These are phyloP conservation scores for Geodia barretti DNA, from an alignment of 37 sponge, comb jelly and placozoan species.

Conservation along the genomic window DNA sequence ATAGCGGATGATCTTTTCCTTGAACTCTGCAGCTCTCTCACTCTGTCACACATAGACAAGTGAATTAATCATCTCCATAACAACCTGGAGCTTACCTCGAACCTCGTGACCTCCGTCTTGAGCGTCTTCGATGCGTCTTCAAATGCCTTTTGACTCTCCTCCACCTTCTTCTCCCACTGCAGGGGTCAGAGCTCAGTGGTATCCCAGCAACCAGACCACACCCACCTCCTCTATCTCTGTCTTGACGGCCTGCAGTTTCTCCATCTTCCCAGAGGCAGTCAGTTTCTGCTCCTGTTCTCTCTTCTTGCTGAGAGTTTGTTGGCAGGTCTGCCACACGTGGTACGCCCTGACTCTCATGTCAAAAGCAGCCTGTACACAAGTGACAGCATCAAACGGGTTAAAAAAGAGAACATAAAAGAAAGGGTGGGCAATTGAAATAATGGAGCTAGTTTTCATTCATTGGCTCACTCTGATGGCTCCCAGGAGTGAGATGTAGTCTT, in stretches of 20 bases:
- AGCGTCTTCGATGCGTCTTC: constrained; percentile 72
- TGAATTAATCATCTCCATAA: neutral
- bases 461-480: constrained; percentile 74
- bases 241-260: constrained; percentile 78
- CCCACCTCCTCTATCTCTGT: constrained; percentile 82
- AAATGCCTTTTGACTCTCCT: constrained; percentile 89
- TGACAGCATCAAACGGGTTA: neutral
- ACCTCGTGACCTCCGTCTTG: constrained; percentile 81
- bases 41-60: constrained; percentile 24
- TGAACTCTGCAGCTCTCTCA: constrained; percentile 69
- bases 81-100: constrained; percentile 60
- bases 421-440: neutral
- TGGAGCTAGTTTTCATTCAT: too few relatives aligned
- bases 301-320: constrained; percentile 88
- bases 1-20: constrained; percentile 65
- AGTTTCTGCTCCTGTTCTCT: constrained; percentile 87
- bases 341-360: constrained; percentile 80
- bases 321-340: constrained; percentile 73
- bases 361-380: constrained; percentile 73
- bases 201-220: neutral
- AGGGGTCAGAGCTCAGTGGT: neutral
- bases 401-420: neutral
- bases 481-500: constrained; percentile 90
- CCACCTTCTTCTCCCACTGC: constrained; percentile 90
- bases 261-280: constrained; percentile 80